Base-by-base conservation (phyloP, 2,888 invertebrate genomes). In the Caradrina clavipalpis region DNA sequence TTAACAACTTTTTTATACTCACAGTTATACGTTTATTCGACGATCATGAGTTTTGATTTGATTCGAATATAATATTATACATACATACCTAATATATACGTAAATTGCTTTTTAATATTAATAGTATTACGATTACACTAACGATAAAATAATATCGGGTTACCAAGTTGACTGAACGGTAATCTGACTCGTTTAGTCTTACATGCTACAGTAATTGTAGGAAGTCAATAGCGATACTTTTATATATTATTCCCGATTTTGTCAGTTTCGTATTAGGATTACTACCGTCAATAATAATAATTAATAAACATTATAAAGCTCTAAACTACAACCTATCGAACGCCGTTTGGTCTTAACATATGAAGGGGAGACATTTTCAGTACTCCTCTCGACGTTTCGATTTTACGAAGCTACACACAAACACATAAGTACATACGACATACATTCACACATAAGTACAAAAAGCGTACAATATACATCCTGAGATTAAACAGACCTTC, bases 371-470 rank as follows among this genome's bases (percentile, higher is more conserved):
- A 58, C 51, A 72, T 69, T 69, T 80, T 35, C 26, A 21, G 55
- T 56, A 73, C 64, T 56, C 69, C 78, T 69, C 62, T 54, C 31
- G 57, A 66, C 69, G 73, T 76, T 69, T 72, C n/a, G 73, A 72
- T 58, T 73, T 65, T 45, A 71, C 63, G 57, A 74, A 76, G 55
- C 78, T 86, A 83, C 80, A 86, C 81, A 81, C 81, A 73, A 82
- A 85, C 74, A 78, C 58, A 76, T 87, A 87, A 87, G 86, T 87
- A 88, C 86, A 87, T 84, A 84, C 78, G 59, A 83, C 76, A 86
- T 70, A 77, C 86, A 87, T 73, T 69, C 91, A 89, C 92, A 91
- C 87, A 88, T 93, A 94, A 94, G 93, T 94, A 94, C 93, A 92
- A 91, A 91, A 91, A 91, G 79, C 77, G 81, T 82, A 91, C 89